Base-by-base conservation (phyloP, 2,113 vertebrate species). In the Narcine bancroftii region DNA sequence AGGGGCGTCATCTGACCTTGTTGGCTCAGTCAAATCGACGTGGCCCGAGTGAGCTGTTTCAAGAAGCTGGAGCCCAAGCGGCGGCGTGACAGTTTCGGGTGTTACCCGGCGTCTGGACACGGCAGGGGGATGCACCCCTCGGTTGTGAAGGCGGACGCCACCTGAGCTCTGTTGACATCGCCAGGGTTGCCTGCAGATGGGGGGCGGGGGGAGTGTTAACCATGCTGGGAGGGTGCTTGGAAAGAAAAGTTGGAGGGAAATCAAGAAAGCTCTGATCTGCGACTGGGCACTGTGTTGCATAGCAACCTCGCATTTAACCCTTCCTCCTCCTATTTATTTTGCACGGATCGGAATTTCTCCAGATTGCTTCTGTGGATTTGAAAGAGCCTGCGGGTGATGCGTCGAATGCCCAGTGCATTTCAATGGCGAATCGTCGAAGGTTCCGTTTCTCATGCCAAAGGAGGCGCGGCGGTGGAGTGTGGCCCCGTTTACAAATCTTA, bases 301-400 rank as follows among this genome's bases (percentile, higher is more conserved):
- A 69, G 89, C 89, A 66, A 91, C 89, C 65, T 69, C 3, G 65
- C 65, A 91, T 91, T 91, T 69, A 87, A 87, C 89, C 33, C 89
- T 69, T 42, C 63, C 24, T 63, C 0, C n/a, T n/a, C n/a, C n/a
- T n/a, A 10, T 56, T 83, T n/a, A n/a, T 33, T n/a, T 33, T 79
- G 5, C 13, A 5, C 39, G 39, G 39, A 76, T 21, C 5, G 15
- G 75, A 42, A 36, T 36, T 17, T 60, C 81, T 87, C 1, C 53
- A 56, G 36, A 56, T 87, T 60, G 26, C 24, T 83, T 3, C 10
- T 15, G 2, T 60, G n/a, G 50, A 56, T n/a, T 7, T 6, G n/a
- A n/a, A n/a, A n/a, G n/a, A n/a, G n/a, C n/a, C n/a, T 76, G 19
- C 42, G 77, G 13, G 29, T 81, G 47, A 29, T 11, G 29, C 26